These are phyloP conservation scores for Cyrtonyx montezumae DNA, from an alignment of 2,113 vertebrate genomes.

Conservation along the genomic window DNA sequence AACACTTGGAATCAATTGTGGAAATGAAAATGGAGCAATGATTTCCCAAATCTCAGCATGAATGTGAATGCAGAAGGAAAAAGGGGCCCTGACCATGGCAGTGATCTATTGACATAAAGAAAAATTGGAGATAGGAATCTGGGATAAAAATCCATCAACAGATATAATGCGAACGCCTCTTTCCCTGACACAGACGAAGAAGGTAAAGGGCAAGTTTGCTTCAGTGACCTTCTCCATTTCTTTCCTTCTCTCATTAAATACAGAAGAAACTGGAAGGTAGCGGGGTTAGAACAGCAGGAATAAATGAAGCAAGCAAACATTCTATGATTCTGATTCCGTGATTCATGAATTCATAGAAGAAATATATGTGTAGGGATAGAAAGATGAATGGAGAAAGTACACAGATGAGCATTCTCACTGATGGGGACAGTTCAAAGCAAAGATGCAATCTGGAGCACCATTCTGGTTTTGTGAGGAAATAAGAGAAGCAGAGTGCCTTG, in stretches of 20 bases:
- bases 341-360: background rate
- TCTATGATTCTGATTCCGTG: background rate
- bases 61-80: background rate
- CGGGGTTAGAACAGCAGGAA: background rate
- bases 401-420: background rate
- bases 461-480: background rate
- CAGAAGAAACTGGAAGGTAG: background rate
- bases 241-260: background rate
- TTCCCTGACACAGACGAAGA: background rate
- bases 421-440: background rate
- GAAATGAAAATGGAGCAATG: background rate
- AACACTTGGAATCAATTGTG: background rate
- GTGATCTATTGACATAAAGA: background rate
- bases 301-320: background rate
- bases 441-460: background rate
- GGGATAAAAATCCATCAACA: background rate
- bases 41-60: background rate
- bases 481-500: background rate
- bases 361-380: background rate
- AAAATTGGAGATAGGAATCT: background rate
- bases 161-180: background rate
- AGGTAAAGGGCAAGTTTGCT: background rate
- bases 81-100: rapidly evolving
- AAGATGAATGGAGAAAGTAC: background rate
- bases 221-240: background rate